These are phyloP conservation scores for Parnassius orleans DNA, from an alignment of 2,888 invertebrate genomes.

Conservation along the genomic window DNA sequence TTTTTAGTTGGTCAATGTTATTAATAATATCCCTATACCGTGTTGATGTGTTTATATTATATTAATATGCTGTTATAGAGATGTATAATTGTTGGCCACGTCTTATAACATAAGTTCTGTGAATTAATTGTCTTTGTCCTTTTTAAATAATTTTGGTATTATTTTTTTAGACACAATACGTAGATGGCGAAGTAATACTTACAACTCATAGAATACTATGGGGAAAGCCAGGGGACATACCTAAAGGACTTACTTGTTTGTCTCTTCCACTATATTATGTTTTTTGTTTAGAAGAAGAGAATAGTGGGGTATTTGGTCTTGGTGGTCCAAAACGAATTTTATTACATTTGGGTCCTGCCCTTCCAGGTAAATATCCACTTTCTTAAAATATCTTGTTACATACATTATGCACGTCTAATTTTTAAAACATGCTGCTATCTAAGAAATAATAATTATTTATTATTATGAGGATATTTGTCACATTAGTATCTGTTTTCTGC, in stretches of 20 bases:
- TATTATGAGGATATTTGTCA: too few relatives aligned
- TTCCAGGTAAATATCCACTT: slow-evolving; percentile 66
- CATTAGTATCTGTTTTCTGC: too few relatives aligned
- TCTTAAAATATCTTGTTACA: too few relatives aligned
- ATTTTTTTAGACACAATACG: slow-evolving; percentile 86
- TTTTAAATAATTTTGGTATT: slow-evolving; percentile 3
- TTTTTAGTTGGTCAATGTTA: too few relatives aligned
- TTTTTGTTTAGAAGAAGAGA: slow-evolving; percentile 90
- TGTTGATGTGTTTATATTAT: too few relatives aligned
- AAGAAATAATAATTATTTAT: too few relatives aligned
- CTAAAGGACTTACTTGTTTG: slow-evolving; percentile 84
- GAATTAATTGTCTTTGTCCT: background rate
- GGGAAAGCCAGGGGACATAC: slow-evolving; percentile 88
- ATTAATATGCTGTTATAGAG: too few relatives aligned
- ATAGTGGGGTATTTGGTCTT: slow-evolving; percentile 88
- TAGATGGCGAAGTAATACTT: slow-evolving; percentile 89
- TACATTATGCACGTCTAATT: too few relatives aligned
- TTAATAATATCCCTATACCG: too few relatives aligned
- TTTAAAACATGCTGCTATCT: too few relatives aligned
- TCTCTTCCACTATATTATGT: slow-evolving; percentile 86
- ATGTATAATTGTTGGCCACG: too few relatives aligned
- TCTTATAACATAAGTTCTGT: too few relatives aligned
- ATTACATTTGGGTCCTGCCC: slow-evolving; percentile 85
- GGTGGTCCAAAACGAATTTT: slow-evolving; percentile 90
- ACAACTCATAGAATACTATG: slow-evolving; percentile 93